These are phyloP conservation scores for Diabrotica balteata DNA, from an alignment of 2,888 invertebrate species.

Conservation along the genomic window DNA sequence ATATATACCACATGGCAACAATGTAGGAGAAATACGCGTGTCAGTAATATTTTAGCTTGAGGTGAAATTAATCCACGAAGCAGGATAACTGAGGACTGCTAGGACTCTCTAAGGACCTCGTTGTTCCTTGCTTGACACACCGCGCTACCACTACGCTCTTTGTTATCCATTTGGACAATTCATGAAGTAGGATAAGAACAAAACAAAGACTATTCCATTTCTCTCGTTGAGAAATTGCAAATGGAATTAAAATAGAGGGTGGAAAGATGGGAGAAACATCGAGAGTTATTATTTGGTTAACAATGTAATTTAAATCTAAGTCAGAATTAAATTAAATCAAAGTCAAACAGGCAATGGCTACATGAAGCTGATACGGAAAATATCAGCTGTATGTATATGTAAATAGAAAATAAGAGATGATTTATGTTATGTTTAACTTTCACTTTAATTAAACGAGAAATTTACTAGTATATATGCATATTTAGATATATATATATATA, in stretches of 20 bases:
- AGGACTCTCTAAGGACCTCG: constrained; percentile 33
- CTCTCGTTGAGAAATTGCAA: constrained; percentile 1
- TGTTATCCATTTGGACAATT: constrained; percentile 26
- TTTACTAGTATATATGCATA: no score
- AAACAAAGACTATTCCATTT: constrained; percentile 18
- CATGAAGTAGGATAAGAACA: constrained; percentile 17
- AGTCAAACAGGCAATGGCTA: no score
- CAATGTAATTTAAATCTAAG: no score
- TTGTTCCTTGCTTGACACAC: constrained; percentile 29
- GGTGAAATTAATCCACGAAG: constrained; percentile 35
- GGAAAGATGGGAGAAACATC: background rate
- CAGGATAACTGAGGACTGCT: constrained; percentile 33
- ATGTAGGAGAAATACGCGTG: constrained; percentile 22
- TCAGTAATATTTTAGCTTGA: constrained; percentile 32
- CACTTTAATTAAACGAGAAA: no score
- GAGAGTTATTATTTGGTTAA: background rate
- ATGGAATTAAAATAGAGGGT: constrained; percentile 10
- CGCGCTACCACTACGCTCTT: constrained; percentile 10
- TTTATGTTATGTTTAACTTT: no score
- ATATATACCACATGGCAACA: constrained; percentile 6
- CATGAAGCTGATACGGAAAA: no score
- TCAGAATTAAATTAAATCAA: no score
- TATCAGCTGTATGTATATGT: no score
- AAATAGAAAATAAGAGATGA: no score
- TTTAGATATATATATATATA: no score